Base-by-base conservation (phyloP, 2,888 invertebrate species). In the Eupithecia pulchellata region DNA sequence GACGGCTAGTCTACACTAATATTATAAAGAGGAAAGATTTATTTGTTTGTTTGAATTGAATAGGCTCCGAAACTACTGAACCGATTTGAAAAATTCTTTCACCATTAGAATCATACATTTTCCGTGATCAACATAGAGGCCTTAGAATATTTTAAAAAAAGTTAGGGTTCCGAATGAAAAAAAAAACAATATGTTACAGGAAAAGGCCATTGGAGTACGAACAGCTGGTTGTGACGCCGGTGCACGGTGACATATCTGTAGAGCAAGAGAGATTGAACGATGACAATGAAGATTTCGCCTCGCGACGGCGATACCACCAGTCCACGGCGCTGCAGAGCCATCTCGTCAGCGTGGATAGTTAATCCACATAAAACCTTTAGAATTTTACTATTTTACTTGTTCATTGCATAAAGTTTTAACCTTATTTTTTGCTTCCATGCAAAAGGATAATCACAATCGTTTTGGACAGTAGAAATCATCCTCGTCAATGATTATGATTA, bases 251-350 rank as follows among this genome's bases (percentile, higher is more conserved):
- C 68, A 96, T 98, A 39, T 96, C 97, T 77, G 95, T 98, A 42
- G 96, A 96, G 77, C 97, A 98, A 68, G 96, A 98, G 73, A 97
- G 99, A 85, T 93, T 99, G 66, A 99, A 98, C 78, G 98, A 99
- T 85, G 98, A 98, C 85, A 99, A 99, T 90, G 97, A 97, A 90
- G 99, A 99, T 91, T 99, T 99, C 91, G 97, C 98, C 13, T 97
- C 97, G 69, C 95, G 99, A 77, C 96, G 98, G 81, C 96, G 98
- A 78, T 99, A 99, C 91, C 99, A 99, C 92, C 98, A 98, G 88
- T 97, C 98, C 36, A 96, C 97, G 0, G 96, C 97, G 6, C 96
- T 98, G 47, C 97, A 97, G 77, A 96, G 96, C 65, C 96, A 96
- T 83, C 95, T 96, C 78, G 96, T 96, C 65, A 95, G 94, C 80